These are phyloP conservation scores for Drosophila baimaii DNA, from an alignment of 1,140 invertebrate species.

Conservation along the genomic window DNA sequence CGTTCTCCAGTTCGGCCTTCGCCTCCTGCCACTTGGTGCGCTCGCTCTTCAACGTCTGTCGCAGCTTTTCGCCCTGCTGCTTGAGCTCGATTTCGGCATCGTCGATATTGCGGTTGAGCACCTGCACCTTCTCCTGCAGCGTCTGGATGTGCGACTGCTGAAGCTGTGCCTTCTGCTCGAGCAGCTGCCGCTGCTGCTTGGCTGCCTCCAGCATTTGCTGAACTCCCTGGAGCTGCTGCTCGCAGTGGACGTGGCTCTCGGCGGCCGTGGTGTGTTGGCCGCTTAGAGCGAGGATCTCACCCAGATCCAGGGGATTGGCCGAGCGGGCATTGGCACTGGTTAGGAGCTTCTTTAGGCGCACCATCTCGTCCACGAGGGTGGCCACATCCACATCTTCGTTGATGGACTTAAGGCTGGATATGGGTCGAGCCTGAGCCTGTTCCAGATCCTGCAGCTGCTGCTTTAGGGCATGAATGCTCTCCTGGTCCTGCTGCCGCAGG, in stretches of 20 bases:
- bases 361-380: constrained; percentile 85
- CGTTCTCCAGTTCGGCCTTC: constrained; percentile 85
- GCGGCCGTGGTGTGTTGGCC: constrained; percentile 37
- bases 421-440: constrained; percentile 20
- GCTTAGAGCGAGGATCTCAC: constrained; percentile 84
- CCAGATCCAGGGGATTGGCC: constrained; percentile 85
- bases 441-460: constrained; percentile 81
- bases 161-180: constrained; percentile 70
- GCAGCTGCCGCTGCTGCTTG: constrained; percentile 46
- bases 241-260: constrained; percentile 78
- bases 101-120: constrained; percentile 87
- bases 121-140: constrained; percentile 88
- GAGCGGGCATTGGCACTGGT: constrained; percentile 85
- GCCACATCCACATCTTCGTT: constrained; percentile 69
- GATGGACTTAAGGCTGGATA: not conserved
- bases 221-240: constrained; percentile 85
- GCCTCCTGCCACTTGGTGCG: constrained; percentile 87
- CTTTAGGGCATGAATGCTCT: constrained; percentile 90
- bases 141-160: constrained; percentile 87
- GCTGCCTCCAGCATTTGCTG: constrained; percentile 84
- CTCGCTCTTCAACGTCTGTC: constrained; percentile 85
- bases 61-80: constrained; percentile 85
- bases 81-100: constrained; percentile 86
- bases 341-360: constrained; percentile 86
- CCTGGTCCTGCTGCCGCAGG: constrained; percentile 89